phyloP scores from a whole-genome alignment of 2,113 vertebrate species.

The Callorhinus ursinus region DNA sequence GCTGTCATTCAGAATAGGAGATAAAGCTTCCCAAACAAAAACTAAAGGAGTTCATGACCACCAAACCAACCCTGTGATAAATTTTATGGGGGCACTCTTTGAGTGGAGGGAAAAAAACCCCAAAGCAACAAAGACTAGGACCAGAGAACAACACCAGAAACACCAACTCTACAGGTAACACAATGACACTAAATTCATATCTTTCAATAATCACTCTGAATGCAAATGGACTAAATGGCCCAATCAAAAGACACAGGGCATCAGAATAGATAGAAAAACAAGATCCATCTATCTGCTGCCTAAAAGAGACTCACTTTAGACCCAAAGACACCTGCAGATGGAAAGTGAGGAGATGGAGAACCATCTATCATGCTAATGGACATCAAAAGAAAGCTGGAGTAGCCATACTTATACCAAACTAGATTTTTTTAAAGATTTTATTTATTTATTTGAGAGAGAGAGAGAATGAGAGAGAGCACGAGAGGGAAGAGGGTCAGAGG shows the following conservation, averaged over 20 bases:
- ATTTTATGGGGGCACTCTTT: too few species aligned
- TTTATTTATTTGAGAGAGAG: too few species aligned
- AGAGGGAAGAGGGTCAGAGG: too few species aligned
- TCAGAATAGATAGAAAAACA: background rate
- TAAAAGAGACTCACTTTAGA: background rate
- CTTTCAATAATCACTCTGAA: background rate
- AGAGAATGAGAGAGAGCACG: too few species aligned
- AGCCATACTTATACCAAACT: background rate
- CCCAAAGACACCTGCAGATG: background rate
- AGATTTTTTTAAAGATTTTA: too few species aligned
- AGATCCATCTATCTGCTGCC: background rate
- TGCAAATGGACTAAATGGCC: background rate
- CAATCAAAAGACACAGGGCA: background rate
- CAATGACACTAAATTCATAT: background rate
- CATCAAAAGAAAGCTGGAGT: background rate
- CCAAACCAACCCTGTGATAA: too few species aligned
- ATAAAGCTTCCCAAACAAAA: too few species aligned
- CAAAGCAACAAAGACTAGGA: background rate
- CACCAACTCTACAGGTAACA: background rate
- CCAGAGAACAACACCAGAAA: background rate
- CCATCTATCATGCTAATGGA: background rate
- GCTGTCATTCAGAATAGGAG: too few species aligned
- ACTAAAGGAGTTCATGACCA: too few species aligned
- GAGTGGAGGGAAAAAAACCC: background rate
- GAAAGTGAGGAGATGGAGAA: background rate